Evolutionary conservation across 2,888 invertebrate species (phyloP), one percentile per base, ranked within the genome.

Genomic region (Calameuta filiformis): DNA sequence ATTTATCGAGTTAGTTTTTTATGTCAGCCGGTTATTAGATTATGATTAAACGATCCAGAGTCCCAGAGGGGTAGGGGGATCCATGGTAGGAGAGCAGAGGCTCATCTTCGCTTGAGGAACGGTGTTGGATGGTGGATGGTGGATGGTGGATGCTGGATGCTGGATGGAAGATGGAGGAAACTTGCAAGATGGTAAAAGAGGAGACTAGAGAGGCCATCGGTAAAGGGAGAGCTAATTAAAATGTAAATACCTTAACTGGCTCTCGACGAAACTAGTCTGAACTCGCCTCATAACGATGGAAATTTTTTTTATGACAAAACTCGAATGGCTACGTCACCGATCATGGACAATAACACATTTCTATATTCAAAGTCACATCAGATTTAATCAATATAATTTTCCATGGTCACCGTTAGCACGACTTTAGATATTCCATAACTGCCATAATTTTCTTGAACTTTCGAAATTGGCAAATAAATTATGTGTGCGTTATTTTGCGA

Each of bases 1-100:
- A 85, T 87, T 90, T 89, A 88, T 89, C 86, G 87, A 88, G 87
- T 88, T 89, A 89, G 88, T 91, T 91, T 91, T 90, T 89, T 89
- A 88, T 88, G 90, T 90, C 91, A 89, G 90, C 87, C 88, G 87
- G 90, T 91, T 91, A 91, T 90, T 91, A 90, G 90, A 90, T 91
- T 90, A 90, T 91, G 90, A 91, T 90, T 91, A 90, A 91, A 90
- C 88, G 90, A 89, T 91, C 89, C 85, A 87, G 83, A 85, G 85
- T 83, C 82, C 82, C 84, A 81, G 78, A 80, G 79, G 71, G 31
- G 56, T 76, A 80, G 77, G 12, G 35, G 77, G 81, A 80, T 80
- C 75, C 82, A 75, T 68, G 78, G n/a, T 76, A 77, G 77, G 76
- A 77, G 81, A 71, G 77, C 56, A 40, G 73, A 69, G 35, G 69